Base-by-base conservation (phyloP, 2,797 vertebrate genomes). In the Phalloptychus januarius region DNA sequence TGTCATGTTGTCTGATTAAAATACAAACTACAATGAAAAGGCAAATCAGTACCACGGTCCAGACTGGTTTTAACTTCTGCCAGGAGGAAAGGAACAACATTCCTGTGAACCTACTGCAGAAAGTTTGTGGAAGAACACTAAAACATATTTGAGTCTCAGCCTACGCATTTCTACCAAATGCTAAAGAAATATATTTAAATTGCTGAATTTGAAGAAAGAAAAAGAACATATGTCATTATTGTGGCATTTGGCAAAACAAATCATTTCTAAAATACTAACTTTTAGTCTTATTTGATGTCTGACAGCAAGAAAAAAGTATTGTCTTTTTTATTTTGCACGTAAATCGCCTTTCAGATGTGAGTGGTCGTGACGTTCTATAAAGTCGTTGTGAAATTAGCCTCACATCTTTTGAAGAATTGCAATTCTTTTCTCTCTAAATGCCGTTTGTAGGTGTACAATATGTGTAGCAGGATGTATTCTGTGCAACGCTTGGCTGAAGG, bases 371-470 rank as follows among this genome's bases (percentile, higher is more conserved):
- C 4, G 7, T 33, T 33, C 0, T 36, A 7, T 36, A 63, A 63
- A 63, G 31, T 63, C 31, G 15, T 61, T 36, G 15, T 36, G 58
- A 36, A 63, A 63, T 33, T 63, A 31, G 56, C n/a, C 56, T 15
- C n/a, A 31, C 56, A 31, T 58, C 13, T 63, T 33, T 4, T 63
- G 6, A 63, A 20, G 58, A 63, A 63, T 7, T 63, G 31, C 33
- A 63, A 36, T 63, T 16, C 31, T 20, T 50, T 85, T 63, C 44
- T 90, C 85, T 76, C 28, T 85, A 75, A 78, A 87, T 82, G 63
- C 45, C 83, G 83, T 77, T 87, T 72, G 83, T 75, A 81, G 76
- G 79, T 58, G 18, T 88, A 92, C 88, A 91, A 90, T 91, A 71
- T 38, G 33, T 65, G 33, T 6, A 25, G 31, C 81, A 90, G 89